Base-by-base conservation (phyloP, 2,113 vertebrate species). In the Petrocephalus microphthalmus region DNA sequence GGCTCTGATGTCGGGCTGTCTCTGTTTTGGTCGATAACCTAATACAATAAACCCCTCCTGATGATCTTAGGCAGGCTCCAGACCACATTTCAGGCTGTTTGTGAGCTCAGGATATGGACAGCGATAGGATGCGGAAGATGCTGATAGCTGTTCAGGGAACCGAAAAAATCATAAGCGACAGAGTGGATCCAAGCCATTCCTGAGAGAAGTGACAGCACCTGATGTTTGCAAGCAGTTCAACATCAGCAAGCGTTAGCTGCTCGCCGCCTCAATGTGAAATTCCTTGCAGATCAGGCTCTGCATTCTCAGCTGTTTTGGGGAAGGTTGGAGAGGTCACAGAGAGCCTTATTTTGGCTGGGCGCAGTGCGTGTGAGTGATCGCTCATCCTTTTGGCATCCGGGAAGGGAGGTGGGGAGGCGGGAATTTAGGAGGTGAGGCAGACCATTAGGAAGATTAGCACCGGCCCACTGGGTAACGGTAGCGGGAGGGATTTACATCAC, bases 41-140 rank as follows among this genome's bases (percentile, higher is more conserved):
- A 87, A 81, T 42, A 15, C 67, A 87, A 67, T 45, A 87, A 87
- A 42, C 64, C 67, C 13, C 10, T 49, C 29, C 67, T n/a, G 67
- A 81, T 54, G 87, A 87, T 87, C 87, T 54, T 54, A 51, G 8
- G 25, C 87, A 87, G 67, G 22, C 87, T 29, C 60, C 49, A 78
- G 60, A 49, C 17, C 67, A 53, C 71, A 87, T 54, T 52, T 53
- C 47, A 33, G 67, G 17, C 25, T 17, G 67, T 78, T 49, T 37
- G 49, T 42, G 29, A 15, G 45, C 15, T 78, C 67, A 20, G 37
- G 54, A 87, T 78, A 87, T 37, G 51, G 54, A 2, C 37, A 5
- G 86, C 15, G 51, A 52, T 49, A 22, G n/a, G 15, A 37, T 5
- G 54, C 5, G 4, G 22, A 25, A 53, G n/a, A 25, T 52, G 49